phyloP scores from a whole-genome alignment of 2,797 vertebrate species.

The Trachops cirrhosus region DNA sequence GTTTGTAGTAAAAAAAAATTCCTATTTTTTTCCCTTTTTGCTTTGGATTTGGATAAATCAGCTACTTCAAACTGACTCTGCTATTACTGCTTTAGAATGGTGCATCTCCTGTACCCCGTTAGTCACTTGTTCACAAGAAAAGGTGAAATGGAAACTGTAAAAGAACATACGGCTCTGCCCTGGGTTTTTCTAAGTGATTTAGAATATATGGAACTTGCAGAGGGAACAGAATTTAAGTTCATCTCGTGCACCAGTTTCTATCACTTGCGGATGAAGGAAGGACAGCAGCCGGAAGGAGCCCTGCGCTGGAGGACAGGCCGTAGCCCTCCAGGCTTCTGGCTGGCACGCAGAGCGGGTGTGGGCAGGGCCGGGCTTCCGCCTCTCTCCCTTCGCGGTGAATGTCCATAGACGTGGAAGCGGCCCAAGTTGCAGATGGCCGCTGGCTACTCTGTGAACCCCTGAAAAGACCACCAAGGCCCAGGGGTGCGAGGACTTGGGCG shows the following conservation, averaged over 20 bases:
- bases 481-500: neutral
- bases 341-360: neutral
- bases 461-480: neutral
- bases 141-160: neutral
- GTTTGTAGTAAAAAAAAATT: neutral
- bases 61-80: neutral
- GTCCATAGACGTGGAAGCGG: neutral
- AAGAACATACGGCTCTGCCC: neutral
- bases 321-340: neutral
- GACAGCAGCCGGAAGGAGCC: neutral
- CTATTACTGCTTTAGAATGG: neutral
- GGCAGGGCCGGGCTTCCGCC: neutral
- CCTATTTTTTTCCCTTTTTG: neutral
- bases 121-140: neutral
- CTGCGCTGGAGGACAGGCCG: neutral
- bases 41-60: slow-evolving; percentile 20
- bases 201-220: neutral
- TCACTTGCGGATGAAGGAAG: neutral
- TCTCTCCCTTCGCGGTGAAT: neutral
- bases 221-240: neutral
- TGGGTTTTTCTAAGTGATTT: neutral
- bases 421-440: neutral
- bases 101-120: neutral
- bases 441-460: neutral
- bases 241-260: neutral